A percentile compares a stretch with the other conserved stretches of the same genome.
phyloP scores from a whole-genome alignment of 2,797 vertebrate species.

The Fistularia tabacaria region DNA sequence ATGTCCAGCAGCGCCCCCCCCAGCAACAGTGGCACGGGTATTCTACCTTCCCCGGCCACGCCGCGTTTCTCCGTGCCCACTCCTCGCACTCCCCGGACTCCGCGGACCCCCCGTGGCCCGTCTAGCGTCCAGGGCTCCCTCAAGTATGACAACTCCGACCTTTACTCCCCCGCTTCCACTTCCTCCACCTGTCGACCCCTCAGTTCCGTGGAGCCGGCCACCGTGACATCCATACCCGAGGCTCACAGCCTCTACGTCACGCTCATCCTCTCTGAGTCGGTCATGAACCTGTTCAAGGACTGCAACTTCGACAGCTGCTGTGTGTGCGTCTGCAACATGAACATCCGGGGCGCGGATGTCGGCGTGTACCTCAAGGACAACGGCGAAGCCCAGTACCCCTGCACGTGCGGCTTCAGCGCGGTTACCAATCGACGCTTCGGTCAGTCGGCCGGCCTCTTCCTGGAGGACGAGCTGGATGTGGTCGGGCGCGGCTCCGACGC shows the following conservation, averaged over 20 bases:
- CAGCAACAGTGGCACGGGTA: slow-evolving; percentile 89
- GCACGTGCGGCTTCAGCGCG: slow-evolving; percentile 97
- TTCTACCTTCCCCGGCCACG: slow-evolving; percentile 95
- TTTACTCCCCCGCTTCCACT: slow-evolving; percentile 96
- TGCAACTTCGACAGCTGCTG: slow-evolving; percentile 99
- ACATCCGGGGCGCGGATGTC: slow-evolving; percentile 96
- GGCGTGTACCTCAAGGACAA: slow-evolving; percentile 96
- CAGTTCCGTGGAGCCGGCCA: slow-evolving; percentile 96
- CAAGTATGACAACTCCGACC: slow-evolving; percentile 96
- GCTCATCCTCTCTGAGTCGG: slow-evolving; percentile 96
- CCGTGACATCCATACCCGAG: slow-evolving; percentile 94
- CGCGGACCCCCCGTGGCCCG: slow-evolving; percentile 95
- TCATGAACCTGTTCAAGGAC: slow-evolving; percentile 98
- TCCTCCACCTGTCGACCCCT: slow-evolving; percentile 94
- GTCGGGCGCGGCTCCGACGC: slow-evolving; percentile 91
- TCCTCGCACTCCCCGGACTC: slow-evolving; percentile 93
- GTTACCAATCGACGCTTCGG: slow-evolving; percentile 97
- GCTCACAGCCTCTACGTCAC: slow-evolving; percentile 99
- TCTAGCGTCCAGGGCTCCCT: slow-evolving; percentile 95
- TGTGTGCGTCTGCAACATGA: slow-evolving; percentile 99
- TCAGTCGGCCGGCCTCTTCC: slow-evolving; percentile 92
- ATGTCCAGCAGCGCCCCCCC: slow-evolving; percentile 92
- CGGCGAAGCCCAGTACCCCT: slow-evolving; percentile 91
- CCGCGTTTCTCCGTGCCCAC: slow-evolving; percentile 94
- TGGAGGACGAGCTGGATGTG: slow-evolving; percentile 96